phyloP scores from a whole-genome alignment of 2,797 vertebrate species.

The Enteromius mattozi region DNA sequence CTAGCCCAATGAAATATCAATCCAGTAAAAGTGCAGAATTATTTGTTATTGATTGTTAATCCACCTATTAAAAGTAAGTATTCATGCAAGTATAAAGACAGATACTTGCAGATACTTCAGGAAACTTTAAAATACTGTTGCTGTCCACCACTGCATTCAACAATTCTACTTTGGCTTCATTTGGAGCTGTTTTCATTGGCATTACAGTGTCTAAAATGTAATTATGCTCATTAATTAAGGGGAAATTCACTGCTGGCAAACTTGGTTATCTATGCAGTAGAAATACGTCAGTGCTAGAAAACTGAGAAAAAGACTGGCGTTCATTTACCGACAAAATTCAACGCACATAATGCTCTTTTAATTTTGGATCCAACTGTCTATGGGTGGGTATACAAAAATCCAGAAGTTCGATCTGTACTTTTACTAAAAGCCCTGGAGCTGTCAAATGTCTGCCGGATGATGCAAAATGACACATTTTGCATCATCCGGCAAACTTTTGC shows the following conservation, averaged over 20 bases:
- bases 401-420: neutral
- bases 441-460: neutral
- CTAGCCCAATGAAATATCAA: neutral
- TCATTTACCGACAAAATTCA: neutral
- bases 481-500: neutral
- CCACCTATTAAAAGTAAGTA: neutral
- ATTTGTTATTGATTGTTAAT: neutral
- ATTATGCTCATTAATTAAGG: conserved; percentile 1
- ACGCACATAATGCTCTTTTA: neutral
- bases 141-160: neutral
- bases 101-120: neutral
- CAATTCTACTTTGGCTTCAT: neutral
- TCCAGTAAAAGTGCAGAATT: neutral
- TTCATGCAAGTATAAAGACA: neutral
- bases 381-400: neutral
- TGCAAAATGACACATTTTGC: neutral
- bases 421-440: neutral
- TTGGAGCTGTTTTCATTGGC: neutral
- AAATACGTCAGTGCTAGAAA: neutral
- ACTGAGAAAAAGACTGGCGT: neutral
- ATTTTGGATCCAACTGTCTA: neutral
- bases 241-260: neutral
- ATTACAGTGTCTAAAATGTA: conserved; percentile 7
- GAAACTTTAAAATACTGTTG: too few relatives aligned
- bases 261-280: neutral